Evolutionary conservation across 1,140 invertebrate genomes (phyloP).

Genomic region (Cylas formicarius): DNA sequence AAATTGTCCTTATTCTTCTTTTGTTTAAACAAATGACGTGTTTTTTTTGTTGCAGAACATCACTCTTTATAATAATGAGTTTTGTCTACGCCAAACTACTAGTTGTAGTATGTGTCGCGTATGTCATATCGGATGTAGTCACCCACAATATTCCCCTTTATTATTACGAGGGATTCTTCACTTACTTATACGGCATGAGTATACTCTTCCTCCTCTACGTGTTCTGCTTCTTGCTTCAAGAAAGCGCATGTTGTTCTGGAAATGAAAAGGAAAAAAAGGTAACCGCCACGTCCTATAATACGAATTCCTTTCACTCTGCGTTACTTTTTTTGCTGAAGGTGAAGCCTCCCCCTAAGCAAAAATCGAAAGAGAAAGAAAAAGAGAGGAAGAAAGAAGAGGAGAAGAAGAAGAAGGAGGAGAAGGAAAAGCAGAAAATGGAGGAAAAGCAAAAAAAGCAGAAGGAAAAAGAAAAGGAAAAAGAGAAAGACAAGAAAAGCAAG

Average conservation of each 20-base stretch:
- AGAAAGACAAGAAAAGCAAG: conserved; percentile 49
- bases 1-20: neutral
- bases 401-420: conserved; percentile 55
- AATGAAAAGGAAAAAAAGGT: conserved; percentile 49
- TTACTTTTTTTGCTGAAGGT: conserved; percentile 6
- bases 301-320: conserved; percentile 6
- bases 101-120: conserved; percentile 84
- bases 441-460: conserved; percentile 43
- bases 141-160: conserved; percentile 85
- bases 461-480: conserved; percentile 43
- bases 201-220: conserved; percentile 94
- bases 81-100: conserved; percentile 89
- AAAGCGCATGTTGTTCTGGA: conserved; percentile 73
- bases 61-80: conserved; percentile 88
- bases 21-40: neutral
- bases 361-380: conserved; percentile 53
- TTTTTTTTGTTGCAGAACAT: conserved; percentile 65
- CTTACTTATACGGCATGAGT: conserved; percentile 91
- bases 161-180: conserved; percentile 94
- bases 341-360: conserved; percentile 41
- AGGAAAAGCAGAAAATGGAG: conserved; percentile 54
- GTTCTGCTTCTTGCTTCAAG: conserved; percentile 92
- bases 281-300: conserved; percentile 1
- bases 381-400: conserved; percentile 62
- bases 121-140: conserved; percentile 87